Conservation (phyloP, 1,140 invertebrate species). For the Teleogryllus occipitalis region DNA sequence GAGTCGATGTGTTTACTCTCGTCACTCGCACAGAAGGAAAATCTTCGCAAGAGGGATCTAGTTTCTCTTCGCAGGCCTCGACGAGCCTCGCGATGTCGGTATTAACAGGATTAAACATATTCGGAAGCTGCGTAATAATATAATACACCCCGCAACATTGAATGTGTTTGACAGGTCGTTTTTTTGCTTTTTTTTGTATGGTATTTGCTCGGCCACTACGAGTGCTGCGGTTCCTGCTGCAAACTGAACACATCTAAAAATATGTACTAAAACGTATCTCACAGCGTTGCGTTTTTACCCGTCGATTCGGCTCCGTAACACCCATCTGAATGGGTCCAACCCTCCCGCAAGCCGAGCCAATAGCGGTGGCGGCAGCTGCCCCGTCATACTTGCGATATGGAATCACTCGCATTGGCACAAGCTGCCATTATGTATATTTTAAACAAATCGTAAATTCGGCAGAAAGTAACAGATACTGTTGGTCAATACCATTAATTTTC, state of each 20-base stretch:
- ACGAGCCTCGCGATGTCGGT: no score
- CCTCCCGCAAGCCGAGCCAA: background rate
- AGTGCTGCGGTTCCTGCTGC: background rate
- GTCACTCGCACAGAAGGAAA: no score
- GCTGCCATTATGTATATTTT: background rate
- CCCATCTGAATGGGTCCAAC: background rate
- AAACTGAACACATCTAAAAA: background rate
- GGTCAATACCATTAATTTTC: constrained; percentile 5
- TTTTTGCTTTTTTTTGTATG: background rate
- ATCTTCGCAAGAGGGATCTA: no score
- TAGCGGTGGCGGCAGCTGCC: background rate
- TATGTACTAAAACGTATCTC: background rate
- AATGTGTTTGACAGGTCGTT: background rate
- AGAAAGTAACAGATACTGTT: background rate
- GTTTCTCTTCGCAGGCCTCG: no score
- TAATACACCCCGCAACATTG: no score
- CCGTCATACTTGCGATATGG: no score
- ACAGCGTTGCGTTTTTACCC: background rate
- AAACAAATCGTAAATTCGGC: constrained; percentile 1
- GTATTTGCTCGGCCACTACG: background rate
- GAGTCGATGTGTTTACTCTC: no score
- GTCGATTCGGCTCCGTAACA: background rate
- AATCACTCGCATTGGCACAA: background rate
- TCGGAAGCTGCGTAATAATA: no score
- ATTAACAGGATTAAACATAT: no score